Conservation (phyloP, 2,888 invertebrate genomes). For the Cephus pulcher region DNA sequence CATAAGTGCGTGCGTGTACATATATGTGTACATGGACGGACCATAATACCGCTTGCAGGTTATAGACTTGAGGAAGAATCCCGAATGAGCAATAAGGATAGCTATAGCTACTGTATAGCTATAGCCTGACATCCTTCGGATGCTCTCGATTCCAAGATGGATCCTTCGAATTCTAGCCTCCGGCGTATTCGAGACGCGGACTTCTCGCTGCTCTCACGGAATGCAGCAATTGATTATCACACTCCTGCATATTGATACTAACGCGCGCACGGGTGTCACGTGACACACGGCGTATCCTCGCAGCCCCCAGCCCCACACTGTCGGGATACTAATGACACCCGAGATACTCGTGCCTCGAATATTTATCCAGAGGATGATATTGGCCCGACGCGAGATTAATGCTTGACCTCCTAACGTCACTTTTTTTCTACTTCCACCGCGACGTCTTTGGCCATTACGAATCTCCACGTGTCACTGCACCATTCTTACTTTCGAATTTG, state of each 20-base stretch:
- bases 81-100: neutral
- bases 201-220: constrained; percentile 55
- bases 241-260: constrained; percentile 60
- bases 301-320: neutral
- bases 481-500: neutral
- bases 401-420: constrained; percentile 40
- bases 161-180: constrained; percentile 6
- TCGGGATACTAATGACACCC: constrained; percentile 41
- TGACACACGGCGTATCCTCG: constrained; percentile 13
- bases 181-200: constrained; percentile 48
- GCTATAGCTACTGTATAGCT: neutral
- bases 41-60: neutral
- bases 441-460: neutral
- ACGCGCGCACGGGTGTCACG: constrained; percentile 24
- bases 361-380: constrained; percentile 58
- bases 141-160: neutral
- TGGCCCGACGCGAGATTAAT: constrained; percentile 64
- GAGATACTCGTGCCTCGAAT: constrained; percentile 60
- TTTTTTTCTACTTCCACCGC: neutral
- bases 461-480: neutral
- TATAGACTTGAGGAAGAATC: neutral
- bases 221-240: constrained; percentile 62
- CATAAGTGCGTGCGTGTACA: neutral
- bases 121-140: neutral
- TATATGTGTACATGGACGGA: no score